Evolutionary conservation across 2,888 invertebrate genomes (phyloP), one percentile per base, ranked within the genome.

Genomic region (Drosophila imparisetae): DNA sequence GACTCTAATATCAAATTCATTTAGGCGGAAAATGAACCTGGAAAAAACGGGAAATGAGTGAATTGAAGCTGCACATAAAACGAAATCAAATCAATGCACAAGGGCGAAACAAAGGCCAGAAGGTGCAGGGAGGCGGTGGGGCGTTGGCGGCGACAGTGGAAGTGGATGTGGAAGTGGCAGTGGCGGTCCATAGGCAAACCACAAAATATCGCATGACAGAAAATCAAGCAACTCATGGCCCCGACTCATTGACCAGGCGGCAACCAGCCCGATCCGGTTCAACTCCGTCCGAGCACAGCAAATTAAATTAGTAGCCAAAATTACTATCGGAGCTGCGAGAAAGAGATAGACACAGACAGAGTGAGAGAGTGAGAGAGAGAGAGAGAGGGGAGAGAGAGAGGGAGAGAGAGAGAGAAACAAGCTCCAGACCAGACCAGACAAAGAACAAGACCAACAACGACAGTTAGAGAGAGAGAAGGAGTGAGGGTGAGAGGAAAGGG

Each of bases 201-300:
- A 50, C 68, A 90, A 78, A 86, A 80, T 86, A 86, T 86, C 86
- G 90, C 89, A 86, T 86, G 76, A 86, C 86, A 67, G 67, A 74
- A 72, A 86, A 90, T 88, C 90, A 80, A 87, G 83, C 76, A 83
- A 83, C 89, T 86, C 80, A 85, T 82, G 72, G 63, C 72, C 60
- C 75, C 69, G 72, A 83, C 69, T 86, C 81, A 86, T 73, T 83
- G 86, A 70, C 72, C 79, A 72, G 58, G 27, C 52, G 48, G 42
- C 49, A 30, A 34, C 50, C 5, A 36, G 36, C 45, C 5, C 13
- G 40, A 32, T 29, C 49, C 72, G 45, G 21, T 52, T 50, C 45
- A 42, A 11, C 58, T 63, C 62, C 32, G 63, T 38, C 52, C 49
- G 72, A 67, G 68, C 80, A 69, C 86, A 71, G 71, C 86, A 85